A percentile compares a stretch with the other conserved stretches of the same genome.
These are phyloP conservation scores for Threskiornis aethiopicus DNA, from an alignment of 2,797 vertebrate genomes.

Conservation along the genomic window DNA sequence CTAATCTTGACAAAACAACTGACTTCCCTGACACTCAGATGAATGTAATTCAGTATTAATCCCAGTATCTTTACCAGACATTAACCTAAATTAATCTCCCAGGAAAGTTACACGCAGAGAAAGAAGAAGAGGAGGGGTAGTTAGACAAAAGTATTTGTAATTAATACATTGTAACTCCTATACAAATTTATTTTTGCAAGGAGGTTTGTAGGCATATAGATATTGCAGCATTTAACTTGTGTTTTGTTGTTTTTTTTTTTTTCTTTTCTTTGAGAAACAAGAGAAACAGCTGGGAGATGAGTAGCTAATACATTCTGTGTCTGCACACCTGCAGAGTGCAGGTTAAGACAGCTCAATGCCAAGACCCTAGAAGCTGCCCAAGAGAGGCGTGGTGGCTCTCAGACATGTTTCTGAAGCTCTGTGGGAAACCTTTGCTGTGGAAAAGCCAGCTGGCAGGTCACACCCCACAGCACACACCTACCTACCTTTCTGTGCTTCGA, in stretches of 20 bases:
- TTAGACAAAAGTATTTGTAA: not conserved
- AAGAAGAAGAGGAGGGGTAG: not conserved
- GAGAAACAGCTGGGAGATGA: not conserved
- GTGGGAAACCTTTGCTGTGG: not conserved
- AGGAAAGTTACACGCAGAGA: not conserved
- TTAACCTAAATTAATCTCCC: not conserved
- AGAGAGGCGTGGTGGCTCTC: not conserved
- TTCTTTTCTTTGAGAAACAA: not conserved
- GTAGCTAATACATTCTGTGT: not conserved
- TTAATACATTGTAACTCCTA: not conserved
- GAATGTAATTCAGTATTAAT: not conserved
- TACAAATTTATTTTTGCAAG: not conserved
- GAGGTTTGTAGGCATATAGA: not conserved
- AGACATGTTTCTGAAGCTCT: not conserved
- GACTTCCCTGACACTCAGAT: not conserved
- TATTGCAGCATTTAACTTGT: not conserved
- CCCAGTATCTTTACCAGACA: not conserved
- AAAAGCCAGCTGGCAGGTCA: not conserved
- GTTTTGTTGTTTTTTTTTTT: not conserved
- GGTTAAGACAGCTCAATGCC: not conserved
- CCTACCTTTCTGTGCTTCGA: not conserved
- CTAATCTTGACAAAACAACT: not conserved
- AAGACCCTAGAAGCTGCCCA: not conserved
- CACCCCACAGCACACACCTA: not conserved
- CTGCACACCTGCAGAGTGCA: slow-evolving; percentile 2